Conservation (phyloP, 2,113 vertebrate genomes). For the Merops nubicus region DNA sequence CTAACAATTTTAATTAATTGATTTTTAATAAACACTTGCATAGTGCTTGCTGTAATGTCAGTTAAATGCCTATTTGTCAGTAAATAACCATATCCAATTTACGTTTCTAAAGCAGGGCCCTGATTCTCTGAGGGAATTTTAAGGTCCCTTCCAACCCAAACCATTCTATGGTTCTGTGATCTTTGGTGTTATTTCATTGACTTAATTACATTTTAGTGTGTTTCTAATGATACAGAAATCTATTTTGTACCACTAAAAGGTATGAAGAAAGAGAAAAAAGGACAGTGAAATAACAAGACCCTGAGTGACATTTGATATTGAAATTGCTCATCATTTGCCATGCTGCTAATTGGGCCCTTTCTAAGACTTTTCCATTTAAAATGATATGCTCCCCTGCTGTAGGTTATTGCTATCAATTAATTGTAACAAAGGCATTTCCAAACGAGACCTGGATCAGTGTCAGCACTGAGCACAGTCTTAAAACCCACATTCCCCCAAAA, state of each 20-base stretch:
- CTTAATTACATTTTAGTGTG: background rate
- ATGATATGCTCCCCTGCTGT: background rate
- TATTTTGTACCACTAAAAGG: background rate
- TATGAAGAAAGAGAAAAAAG: background rate
- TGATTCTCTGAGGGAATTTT: no score
- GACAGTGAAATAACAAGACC: background rate
- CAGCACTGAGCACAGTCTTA: background rate
- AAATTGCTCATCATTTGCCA: constrained; percentile 30
- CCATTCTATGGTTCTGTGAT: no score
- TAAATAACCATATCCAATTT: constrained; percentile 65
- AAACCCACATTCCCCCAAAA: background rate
- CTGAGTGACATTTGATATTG: constrained; percentile 2
- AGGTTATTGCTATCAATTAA: constrained; percentile 19
- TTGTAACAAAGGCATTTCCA: constrained; percentile 18
- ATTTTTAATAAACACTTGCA: constrained; percentile 68
- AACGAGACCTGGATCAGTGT: background rate
- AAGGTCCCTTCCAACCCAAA: no score
- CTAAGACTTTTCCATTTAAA: constrained; percentile 20
- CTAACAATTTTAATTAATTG: constrained; percentile 74
- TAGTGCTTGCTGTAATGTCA: constrained; percentile 58
- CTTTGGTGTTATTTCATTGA: background rate
- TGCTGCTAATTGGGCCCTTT: constrained; percentile 19
- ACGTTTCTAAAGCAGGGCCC: background rate
- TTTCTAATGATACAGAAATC: background rate
- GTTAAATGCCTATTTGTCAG: constrained; percentile 66